Percentiles rank a stretch among this genome's conserved stretches.
phyloP scores from a whole-genome alignment of 2,113 vertebrate species.

The Oreochromis aureus region DNA sequence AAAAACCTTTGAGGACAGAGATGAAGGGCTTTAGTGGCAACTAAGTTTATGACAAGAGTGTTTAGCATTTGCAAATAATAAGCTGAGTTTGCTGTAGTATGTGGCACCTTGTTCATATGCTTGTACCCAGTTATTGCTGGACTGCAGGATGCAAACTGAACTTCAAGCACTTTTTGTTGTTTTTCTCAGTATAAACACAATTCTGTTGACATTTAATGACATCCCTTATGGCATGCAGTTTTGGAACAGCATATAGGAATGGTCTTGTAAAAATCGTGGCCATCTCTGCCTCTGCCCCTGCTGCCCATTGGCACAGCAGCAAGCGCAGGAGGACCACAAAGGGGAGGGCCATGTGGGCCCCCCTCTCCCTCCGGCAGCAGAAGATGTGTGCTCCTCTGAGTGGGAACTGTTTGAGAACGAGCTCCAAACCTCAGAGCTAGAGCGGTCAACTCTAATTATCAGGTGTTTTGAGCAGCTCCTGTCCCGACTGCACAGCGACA shows the following conservation, averaged over 20 bases:
- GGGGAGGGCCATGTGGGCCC: conserved; percentile 54
- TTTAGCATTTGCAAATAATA: background rate
- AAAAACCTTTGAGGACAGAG: background rate
- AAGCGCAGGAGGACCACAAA: conserved; percentile 36
- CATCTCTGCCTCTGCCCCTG: conserved; percentile 32
- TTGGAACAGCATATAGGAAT: background rate
- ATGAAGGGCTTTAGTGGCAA: background rate
- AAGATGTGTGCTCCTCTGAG: conserved; percentile 63
- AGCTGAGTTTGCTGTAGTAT: background rate
- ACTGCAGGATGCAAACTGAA: background rate
- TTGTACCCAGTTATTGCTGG: background rate
- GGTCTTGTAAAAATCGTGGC: conserved; percentile 6
- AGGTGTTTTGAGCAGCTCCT: conserved; percentile 26
- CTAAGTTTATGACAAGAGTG: background rate
- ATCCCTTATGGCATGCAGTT: conserved; percentile 26
- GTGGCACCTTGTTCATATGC: background rate
- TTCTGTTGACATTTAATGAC: conserved; percentile 46
- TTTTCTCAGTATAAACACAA: background rate
- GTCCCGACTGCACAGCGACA: background rate
- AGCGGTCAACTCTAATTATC: conserved; percentile 28
- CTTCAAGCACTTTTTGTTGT: background rate
- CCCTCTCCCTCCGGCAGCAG: conserved; percentile 44
- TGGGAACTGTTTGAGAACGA: conserved; percentile 37
- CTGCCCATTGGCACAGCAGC: conserved; percentile 56
- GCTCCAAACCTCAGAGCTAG: conserved; percentile 11